Percentiles rank a stretch among this genome's conserved stretches.
phyloP scores from a whole-genome alignment of 2,113 vertebrate genomes.

The Macaca nemestrina region DNA sequence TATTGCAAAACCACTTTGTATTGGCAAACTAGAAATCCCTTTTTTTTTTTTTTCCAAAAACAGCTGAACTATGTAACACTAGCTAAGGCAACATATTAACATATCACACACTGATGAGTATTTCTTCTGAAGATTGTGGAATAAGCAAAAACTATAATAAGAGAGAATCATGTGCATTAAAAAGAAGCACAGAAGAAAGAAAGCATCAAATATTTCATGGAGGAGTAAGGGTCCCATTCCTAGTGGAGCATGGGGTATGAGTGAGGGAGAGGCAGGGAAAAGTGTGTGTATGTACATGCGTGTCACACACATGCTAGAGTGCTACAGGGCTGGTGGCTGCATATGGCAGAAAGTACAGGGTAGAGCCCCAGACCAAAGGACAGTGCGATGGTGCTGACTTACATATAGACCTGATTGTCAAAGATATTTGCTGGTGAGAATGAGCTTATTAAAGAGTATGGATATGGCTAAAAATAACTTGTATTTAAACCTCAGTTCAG shows the following conservation, averaged over 20 bases:
- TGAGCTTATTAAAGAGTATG: neutral
- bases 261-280: neutral
- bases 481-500: neutral
- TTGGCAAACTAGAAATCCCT: neutral
- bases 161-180: neutral
- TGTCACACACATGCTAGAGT: neutral
- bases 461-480: neutral
- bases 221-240: neutral
- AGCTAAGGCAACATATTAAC: neutral
- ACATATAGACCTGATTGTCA: neutral
- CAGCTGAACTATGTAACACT: neutral
- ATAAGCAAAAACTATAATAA: neutral
- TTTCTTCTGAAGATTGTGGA: conserved; percentile 7
- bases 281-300: neutral
- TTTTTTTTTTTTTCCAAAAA: neutral
- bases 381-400: neutral
- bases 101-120: neutral
- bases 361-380: neutral
- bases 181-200: neutral
- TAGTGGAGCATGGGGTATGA: neutral
- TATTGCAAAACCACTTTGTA: neutral
- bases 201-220: neutral
- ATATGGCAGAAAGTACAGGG: neutral
- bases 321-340: no score
- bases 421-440: neutral